A percentile compares a stretch with the other conserved stretches of the same genome.
Evolutionary conservation across 1,140 invertebrate genomes (phyloP).

Genomic region (Drosophila takahashii): DNA sequence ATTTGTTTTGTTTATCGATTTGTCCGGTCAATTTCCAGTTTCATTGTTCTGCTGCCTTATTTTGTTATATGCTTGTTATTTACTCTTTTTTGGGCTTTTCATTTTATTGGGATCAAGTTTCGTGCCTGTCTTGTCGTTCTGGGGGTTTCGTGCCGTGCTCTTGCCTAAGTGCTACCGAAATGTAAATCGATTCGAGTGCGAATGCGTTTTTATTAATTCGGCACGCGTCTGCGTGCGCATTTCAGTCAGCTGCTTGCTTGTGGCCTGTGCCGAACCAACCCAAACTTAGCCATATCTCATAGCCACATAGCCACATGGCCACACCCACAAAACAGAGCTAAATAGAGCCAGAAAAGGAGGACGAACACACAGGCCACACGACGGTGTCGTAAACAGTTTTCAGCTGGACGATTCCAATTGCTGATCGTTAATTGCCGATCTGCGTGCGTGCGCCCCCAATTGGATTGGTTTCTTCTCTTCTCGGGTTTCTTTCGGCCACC

Average conservation of each 20-base stretch:
- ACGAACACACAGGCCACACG: conserved; percentile 7
- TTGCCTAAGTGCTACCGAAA: conserved; percentile 63
- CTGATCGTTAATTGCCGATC: conserved; percentile 25
- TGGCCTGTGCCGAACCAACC: conserved; percentile 17
- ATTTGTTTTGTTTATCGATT: not conserved
- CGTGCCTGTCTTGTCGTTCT: conserved; percentile 54
- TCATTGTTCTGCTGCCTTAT: conserved; percentile 4
- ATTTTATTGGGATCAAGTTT: conserved; percentile 70
- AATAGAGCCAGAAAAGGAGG: not conserved
- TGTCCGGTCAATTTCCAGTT: conserved; percentile 9
- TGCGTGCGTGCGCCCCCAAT: conserved; percentile 34
- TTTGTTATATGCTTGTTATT: conserved; percentile 3
- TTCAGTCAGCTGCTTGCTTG: conserved; percentile 33
- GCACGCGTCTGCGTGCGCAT: conserved; percentile 80
- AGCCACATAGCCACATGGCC: not conserved
- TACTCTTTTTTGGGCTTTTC: conserved; percentile 34
- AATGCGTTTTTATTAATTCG: conserved; percentile 79
- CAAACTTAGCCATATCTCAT: too few species aligned
- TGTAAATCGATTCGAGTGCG: conserved; percentile 74
- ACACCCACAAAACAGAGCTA: conserved; percentile 25
- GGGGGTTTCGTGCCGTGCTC: conserved; percentile 37
- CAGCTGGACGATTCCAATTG: conserved; percentile 31
- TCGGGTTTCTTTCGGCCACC: not conserved
- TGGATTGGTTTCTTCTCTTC: not conserved
- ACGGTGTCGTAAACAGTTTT: conserved; percentile 54